Evolutionary conservation across 2,888 invertebrate species (phyloP).

Genomic region (Sesia apiformis): DNA sequence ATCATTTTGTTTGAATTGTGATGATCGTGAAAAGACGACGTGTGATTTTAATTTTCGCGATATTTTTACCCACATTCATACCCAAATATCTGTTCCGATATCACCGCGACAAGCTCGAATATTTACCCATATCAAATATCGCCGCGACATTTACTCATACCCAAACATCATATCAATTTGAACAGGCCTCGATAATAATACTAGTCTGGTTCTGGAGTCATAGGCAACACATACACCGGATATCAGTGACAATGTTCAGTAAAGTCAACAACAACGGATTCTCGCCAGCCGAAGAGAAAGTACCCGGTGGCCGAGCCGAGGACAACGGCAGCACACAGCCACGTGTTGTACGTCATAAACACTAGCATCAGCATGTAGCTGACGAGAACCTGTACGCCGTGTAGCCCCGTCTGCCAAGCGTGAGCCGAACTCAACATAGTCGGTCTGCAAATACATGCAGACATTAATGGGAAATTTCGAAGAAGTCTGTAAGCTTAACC

Average conservation of each 20-base stretch:
- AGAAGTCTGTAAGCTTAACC: too few species aligned
- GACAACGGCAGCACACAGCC: slow-evolving; percentile 92
- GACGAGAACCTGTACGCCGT: slow-evolving; percentile 91
- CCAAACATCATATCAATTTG: too few species aligned
- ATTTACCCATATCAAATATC: neutral
- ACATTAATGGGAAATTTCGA: too few species aligned
- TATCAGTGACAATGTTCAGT: slow-evolving; percentile 96
- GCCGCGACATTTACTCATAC: neutral
- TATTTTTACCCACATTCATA: too few species aligned
- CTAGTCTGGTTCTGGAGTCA: slow-evolving; percentile 23
- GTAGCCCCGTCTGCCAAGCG: slow-evolving; percentile 89
- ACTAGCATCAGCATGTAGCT: slow-evolving; percentile 97
- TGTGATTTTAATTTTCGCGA: too few species aligned
- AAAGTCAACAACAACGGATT: slow-evolving; percentile 93
- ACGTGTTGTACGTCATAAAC: slow-evolving; percentile 97
- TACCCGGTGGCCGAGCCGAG: slow-evolving; percentile 93
- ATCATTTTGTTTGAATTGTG: too few species aligned
- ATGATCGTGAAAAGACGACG: too few species aligned
- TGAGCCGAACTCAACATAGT: slow-evolving; percentile 90
- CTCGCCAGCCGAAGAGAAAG: slow-evolving; percentile 96
- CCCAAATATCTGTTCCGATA: too few species aligned
- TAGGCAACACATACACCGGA: neutral
- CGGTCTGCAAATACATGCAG: slow-evolving; percentile 74
- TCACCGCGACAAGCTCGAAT: too few species aligned
- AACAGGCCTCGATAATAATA: slow-evolving; percentile 24